Evolutionary conservation across 2,888 invertebrate genomes (phyloP).

Genomic region (Boloria selene): DNA sequence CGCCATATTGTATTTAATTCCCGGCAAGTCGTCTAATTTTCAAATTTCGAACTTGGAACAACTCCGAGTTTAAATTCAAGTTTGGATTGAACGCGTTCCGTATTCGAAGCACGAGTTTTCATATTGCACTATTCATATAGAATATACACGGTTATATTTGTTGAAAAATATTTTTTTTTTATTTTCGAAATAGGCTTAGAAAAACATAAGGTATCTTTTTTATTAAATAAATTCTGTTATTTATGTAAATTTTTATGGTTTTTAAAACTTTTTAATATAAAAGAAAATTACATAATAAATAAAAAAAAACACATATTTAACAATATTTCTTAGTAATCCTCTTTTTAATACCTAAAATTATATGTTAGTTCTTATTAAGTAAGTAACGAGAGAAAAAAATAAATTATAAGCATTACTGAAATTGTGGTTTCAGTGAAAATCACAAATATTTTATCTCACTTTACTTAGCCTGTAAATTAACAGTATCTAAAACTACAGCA

Average conservation of each 20-base stretch:
- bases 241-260: too few relatives aligned
- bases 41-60: slow-evolving; percentile 76
- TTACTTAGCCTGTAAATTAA: background rate
- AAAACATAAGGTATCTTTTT: background rate
- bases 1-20: slow-evolving; percentile 60
- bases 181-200: background rate
- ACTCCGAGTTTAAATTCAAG: slow-evolving; percentile 76
- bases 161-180: slow-evolving; percentile 4
- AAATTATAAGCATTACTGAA: background rate
- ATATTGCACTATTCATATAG: slow-evolving; percentile 53
- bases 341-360: too few relatives aligned
- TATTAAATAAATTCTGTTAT: too few relatives aligned
- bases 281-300: too few relatives aligned
- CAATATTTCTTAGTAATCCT: too few relatives aligned
- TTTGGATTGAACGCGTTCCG: slow-evolving; percentile 75
- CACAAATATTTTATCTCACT: background rate
- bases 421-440: background rate
- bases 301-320: too few relatives aligned
- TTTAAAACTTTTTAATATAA: too few relatives aligned
- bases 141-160: slow-evolving; percentile 18
- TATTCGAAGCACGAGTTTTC: slow-evolving; percentile 76
- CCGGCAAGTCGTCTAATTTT: slow-evolving; percentile 75
- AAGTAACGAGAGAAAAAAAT: too few relatives aligned
- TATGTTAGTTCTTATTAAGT: too few relatives aligned
- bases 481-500: background rate